Percentiles rank a stretch among this genome's conserved stretches.
phyloP scores from a whole-genome alignment of 2,888 invertebrate genomes.

The Cheilosia scutellata region DNA sequence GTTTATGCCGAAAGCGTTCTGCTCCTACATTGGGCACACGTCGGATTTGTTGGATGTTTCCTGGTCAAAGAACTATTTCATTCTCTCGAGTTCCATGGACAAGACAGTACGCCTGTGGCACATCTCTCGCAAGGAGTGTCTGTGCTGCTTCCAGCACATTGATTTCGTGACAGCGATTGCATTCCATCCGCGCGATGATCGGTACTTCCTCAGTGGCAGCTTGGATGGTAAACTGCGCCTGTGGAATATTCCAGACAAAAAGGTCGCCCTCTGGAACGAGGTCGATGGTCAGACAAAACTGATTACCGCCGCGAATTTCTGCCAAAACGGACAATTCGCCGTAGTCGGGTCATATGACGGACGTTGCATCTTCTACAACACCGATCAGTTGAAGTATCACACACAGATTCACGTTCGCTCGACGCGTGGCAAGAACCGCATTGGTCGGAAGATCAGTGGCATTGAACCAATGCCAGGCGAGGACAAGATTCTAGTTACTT shows the following conservation, averaged over 20 bases:
- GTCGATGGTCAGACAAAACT: conserved; percentile 96
- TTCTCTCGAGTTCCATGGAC: conserved; percentile 99
- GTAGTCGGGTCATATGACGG: conserved; percentile 99
- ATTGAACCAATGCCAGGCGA: conserved; percentile 98
- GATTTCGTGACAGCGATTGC: conserved; percentile 99
- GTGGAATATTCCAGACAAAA: conserved; percentile 99
- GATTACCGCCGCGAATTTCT: conserved; percentile 98
- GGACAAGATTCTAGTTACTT: conserved; percentile 98
- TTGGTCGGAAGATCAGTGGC: conserved; percentile 97
- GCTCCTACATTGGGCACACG: conserved; percentile 96
- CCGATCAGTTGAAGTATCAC: conserved; percentile 98
- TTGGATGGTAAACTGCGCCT: conserved; percentile 98
- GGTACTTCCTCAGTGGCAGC: conserved; percentile 97
- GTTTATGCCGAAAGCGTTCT: conserved; percentile 96
- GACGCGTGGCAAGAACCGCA: conserved; percentile 97
- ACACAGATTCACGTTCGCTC: conserved; percentile 98
- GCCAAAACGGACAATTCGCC: conserved; percentile 98
- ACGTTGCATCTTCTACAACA: conserved; percentile 98
- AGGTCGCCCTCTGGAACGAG: conserved; percentile 99
- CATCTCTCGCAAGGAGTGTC: conserved; percentile 97
- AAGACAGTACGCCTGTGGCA: conserved; percentile 99
- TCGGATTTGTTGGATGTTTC: conserved; percentile 98
- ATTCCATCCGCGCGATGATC: conserved; percentile 96
- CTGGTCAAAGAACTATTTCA: conserved; percentile 99
- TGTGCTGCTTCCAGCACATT: conserved; percentile 99